Evolutionary conservation across 2,888 invertebrate species (phyloP).

Genomic region (Hypercompe scribonia): DNA sequence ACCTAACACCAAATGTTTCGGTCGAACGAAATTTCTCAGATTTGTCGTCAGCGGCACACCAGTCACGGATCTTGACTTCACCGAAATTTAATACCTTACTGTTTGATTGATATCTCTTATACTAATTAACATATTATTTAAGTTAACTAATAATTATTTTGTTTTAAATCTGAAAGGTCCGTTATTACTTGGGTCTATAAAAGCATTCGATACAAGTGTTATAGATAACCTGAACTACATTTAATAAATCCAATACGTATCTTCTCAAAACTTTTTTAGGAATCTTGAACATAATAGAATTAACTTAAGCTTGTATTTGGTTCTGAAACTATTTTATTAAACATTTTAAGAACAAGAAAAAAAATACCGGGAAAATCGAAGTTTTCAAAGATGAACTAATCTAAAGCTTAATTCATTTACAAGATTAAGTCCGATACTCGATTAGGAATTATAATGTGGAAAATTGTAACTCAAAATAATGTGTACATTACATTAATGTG

Average conservation of each 20-base stretch:
- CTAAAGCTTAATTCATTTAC: not conserved
- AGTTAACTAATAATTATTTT: too few species aligned
- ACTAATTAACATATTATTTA: not conserved
- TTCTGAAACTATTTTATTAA: not conserved
- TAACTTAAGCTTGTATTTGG: not conserved
- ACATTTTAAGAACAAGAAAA: not conserved
- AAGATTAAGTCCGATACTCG: not conserved
- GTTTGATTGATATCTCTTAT: constrained; percentile 32
- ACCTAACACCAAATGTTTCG: constrained; percentile 63
- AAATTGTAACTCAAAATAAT: too few species aligned
- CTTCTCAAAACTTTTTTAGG: too few species aligned
- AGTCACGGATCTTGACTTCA: constrained; percentile 61
- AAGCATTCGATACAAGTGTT: not conserved
- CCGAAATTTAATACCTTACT: constrained; percentile 58
- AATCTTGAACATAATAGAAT: too few species aligned
- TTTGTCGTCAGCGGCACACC: constrained; percentile 43
- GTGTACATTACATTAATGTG: too few species aligned
- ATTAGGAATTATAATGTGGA: not conserved
- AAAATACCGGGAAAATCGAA: not conserved
- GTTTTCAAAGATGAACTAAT: not conserved
- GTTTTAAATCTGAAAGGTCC: not conserved
- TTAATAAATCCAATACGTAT: too few species aligned
- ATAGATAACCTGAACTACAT: not conserved
- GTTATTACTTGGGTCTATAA: not conserved
- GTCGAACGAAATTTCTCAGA: constrained; percentile 56